Evolutionary conservation across 2,797 vertebrate species (phyloP), one percentile per base, ranked within the genome.

Genomic region (Acropternis orthonyx): DNA sequence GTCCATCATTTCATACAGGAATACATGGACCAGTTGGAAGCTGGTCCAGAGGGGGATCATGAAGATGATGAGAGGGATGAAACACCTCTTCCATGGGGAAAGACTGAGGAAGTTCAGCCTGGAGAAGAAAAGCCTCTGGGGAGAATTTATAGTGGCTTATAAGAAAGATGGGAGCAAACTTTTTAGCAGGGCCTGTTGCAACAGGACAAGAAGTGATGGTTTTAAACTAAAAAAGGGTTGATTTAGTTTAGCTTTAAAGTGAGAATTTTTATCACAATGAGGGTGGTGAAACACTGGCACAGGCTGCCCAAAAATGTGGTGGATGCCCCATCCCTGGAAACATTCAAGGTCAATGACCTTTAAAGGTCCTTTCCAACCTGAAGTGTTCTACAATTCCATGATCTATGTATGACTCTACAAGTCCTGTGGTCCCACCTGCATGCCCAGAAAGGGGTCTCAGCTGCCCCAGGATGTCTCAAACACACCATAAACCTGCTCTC

Each of bases 81-180:
- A 27, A 27, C 43, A 13, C 2, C 19, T 44, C 15, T 51, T 13
- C 36, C 4, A 0, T 2, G 8, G 19, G 58, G 36, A 43, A 69
- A 63, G 7, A 22, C 20, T 63, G 74, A 27, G 15, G 8, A 37
- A n/a, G 12, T 17, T 66, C 67, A 51, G 12, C 32, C 32, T n/a
- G 32, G 37, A 58, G 23, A 12, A 26, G 23, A 7, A 10, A 26
- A 26, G 24, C 9, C 5, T 43, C 32, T 37, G 43, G 32, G 51
- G 19, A 36, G 5, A 23, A 1, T 18, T 36, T n/a, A 3, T 1
- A 14, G 23, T 10, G 43, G 15, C 12, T 9, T 28, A 24, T 12
- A 1, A 37, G 6, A 32, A 43, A 65, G 7, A 9, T 4, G 27
- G 27, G 32, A 23, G 16, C 4, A 15, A 23, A 9, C 7, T 22